Conservation (phyloP, 2,888 invertebrate genomes). For the Rutpela maculata region DNA sequence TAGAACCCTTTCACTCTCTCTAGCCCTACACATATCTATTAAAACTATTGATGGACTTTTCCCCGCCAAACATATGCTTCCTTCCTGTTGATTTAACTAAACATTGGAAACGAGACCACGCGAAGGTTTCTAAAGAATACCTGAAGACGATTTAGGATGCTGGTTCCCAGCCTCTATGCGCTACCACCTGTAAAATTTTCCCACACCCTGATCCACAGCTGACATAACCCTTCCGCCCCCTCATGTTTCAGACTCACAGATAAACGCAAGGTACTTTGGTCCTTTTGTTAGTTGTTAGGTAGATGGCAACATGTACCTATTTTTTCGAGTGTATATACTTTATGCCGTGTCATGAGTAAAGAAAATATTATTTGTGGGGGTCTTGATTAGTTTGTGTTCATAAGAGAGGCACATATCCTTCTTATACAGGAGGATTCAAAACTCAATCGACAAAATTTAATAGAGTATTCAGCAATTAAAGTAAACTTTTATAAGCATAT, state of each 20-base stretch:
- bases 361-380: background rate
- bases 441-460: no score
- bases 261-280: constrained; percentile 48
- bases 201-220: constrained; percentile 71
- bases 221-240: constrained; percentile 71
- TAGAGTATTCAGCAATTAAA: no score
- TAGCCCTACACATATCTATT: background rate
- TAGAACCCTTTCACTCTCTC: background rate
- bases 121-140: constrained; percentile 20
- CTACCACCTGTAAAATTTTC: constrained; percentile 71
- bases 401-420: no score
- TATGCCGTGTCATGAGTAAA: background rate
- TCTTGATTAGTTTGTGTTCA: background rate
- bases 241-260: constrained; percentile 21
- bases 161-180: constrained; percentile 50
- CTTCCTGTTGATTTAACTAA: constrained; percentile 42
- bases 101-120: background rate
- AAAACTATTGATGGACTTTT: constrained; percentile 4
- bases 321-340: background rate
- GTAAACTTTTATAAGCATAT: no score
- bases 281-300: constrained; percentile 45
- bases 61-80: constrained; percentile 40
- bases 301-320: constrained; percentile 18
- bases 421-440: no score
- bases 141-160: constrained; percentile 27